phyloP scores from a whole-genome alignment of 2,797 vertebrate genomes.

The Parauchenoglanis punctatus region DNA sequence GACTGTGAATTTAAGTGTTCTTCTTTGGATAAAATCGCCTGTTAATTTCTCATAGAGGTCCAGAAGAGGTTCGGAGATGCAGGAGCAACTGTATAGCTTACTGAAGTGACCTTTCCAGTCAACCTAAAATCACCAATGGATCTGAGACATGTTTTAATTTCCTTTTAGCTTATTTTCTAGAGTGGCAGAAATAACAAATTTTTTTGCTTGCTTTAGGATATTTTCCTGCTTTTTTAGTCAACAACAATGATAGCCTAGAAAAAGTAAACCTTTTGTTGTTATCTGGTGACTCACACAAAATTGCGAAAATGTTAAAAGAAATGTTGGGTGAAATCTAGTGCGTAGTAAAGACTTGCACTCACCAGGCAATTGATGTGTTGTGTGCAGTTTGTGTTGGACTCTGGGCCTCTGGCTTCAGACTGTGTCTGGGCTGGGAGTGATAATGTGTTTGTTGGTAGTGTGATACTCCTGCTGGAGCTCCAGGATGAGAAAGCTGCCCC shows the following conservation, averaged over 20 bases:
- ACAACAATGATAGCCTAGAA: not conserved
- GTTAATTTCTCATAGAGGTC: not conserved
- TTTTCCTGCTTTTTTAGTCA: not conserved
- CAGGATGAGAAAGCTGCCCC: slow-evolving; percentile 62
- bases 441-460: slow-evolving; percentile 44
- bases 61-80: slow-evolving; percentile 26
- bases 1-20: not conserved
- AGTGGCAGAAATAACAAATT: not conserved
- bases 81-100: not conserved
- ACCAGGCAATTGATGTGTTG: slow-evolving; percentile 94
- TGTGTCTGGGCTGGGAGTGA: slow-evolving; percentile 78
- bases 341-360: slow-evolving; percentile 61
- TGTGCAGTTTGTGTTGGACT: slow-evolving; percentile 87
- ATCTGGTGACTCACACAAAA: not conserved
- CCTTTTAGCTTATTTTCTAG: not conserved
- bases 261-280: not conserved
- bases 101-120: not conserved
- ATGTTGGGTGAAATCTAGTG: not conserved
- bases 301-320: not conserved
- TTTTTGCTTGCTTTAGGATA: not conserved
- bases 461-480: slow-evolving; percentile 39
- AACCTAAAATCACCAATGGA: not conserved
- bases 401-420: slow-evolving; percentile 82
- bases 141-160: not conserved
- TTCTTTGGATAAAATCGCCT: slow-evolving; percentile 47